Conservation (phyloP, 1,140 invertebrate species). For the Atta texana region DNA sequence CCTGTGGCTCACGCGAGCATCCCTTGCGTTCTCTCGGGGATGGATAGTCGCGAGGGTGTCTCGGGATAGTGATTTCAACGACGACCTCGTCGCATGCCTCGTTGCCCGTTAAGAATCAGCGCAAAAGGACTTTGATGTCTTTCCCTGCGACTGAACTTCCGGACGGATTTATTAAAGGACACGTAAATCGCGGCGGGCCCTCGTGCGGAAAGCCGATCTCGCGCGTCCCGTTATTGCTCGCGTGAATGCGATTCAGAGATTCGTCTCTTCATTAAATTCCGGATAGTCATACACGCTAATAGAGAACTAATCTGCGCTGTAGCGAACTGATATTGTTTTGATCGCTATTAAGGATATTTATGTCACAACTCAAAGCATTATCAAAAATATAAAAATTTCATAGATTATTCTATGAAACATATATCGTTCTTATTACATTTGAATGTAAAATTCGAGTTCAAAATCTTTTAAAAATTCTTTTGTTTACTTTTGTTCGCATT, state of each 20-base stretch:
- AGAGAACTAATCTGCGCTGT: background rate
- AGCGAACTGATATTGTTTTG: too few species aligned
- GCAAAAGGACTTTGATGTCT: conserved; percentile 76
- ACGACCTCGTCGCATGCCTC: conserved; percentile 49
- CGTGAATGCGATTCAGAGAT: conserved; percentile 32
- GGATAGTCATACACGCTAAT: background rate
- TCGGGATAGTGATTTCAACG: conserved; percentile 72
- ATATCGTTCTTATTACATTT: too few species aligned
- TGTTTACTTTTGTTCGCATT: too few species aligned
- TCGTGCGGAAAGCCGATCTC: conserved; percentile 52
- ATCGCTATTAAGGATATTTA: too few species aligned
- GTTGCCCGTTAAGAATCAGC: conserved; percentile 61
- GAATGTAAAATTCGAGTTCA: too few species aligned
- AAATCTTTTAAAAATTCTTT: too few species aligned
- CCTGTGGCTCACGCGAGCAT: conserved; percentile 54
- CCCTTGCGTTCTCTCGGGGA: background rate
- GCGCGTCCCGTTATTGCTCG: background rate
- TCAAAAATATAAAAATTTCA: too few species aligned
- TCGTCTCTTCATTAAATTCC: background rate
- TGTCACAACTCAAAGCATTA: too few species aligned
- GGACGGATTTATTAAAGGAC: conserved; percentile 64
- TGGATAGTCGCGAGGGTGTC: conserved; percentile 29
- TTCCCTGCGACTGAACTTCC: conserved; percentile 55
- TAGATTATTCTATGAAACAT: too few species aligned
- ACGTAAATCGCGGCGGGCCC: conserved; percentile 42